Conservation (phyloP, 2,797 vertebrate genomes). For the Chaunax sp. region DNA sequence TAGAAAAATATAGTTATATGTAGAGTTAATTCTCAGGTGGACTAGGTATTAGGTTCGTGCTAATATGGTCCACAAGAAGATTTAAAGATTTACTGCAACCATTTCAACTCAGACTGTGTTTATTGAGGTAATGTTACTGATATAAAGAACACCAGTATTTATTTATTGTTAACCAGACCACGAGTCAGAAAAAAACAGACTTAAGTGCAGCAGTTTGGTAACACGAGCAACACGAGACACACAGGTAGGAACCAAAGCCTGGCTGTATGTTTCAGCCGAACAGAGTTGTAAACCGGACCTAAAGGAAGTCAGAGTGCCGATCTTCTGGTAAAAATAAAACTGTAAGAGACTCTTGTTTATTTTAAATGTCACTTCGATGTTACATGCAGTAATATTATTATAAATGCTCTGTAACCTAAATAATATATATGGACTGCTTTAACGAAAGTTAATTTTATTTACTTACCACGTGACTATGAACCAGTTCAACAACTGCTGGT, state of each 20-base stretch:
- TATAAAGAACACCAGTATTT: no score
- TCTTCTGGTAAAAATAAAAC: slow-evolving; percentile 37
- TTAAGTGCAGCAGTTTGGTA: no score
- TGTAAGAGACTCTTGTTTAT: not conserved
- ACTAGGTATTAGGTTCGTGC: no score
- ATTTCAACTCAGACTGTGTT: no score
- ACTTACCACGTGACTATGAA: not conserved
- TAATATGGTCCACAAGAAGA: no score
- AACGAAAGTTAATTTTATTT: not conserved
- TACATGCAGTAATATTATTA: fast-evolving
- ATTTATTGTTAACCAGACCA: no score
- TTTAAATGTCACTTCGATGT: not conserved
- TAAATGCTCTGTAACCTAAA: not conserved
- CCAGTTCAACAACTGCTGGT: not conserved
- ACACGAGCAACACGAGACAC: no score
- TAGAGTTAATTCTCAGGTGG: no score
- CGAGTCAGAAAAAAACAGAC: no score
- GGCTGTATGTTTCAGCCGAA: slow-evolving; percentile 23
- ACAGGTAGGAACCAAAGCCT: slow-evolving; percentile 1
- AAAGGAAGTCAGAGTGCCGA: not conserved
- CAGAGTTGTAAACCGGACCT: slow-evolving; percentile 35
- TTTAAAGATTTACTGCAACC: no score
- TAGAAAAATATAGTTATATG: no score
- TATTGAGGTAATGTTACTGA: no score
- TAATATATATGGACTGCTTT: fast-evolving